Conservation (phyloP, 2,888 invertebrate species). For the Galerucella calmariensis region DNA sequence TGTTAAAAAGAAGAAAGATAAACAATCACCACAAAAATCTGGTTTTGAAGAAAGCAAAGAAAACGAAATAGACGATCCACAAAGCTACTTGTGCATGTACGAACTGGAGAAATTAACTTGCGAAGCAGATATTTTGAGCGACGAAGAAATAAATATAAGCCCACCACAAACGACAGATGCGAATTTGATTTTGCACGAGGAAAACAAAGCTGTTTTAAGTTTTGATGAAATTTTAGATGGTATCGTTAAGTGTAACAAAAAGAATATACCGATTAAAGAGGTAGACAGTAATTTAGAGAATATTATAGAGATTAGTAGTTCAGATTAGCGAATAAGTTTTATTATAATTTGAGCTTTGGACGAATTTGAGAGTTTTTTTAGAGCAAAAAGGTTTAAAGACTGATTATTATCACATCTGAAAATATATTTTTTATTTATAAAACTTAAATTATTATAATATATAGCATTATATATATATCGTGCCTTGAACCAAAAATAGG, state of each 20-base stretch:
- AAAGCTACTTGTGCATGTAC: slow-evolving; percentile 55
- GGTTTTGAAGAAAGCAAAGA: slow-evolving; percentile 26
- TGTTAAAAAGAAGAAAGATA: slow-evolving; percentile 45
- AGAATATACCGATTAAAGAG: slow-evolving; percentile 48
- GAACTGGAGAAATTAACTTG: slow-evolving; percentile 54
- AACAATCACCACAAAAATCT: slow-evolving; percentile 11
- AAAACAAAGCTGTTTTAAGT: slow-evolving; percentile 49
- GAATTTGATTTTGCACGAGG: slow-evolving; percentile 50
- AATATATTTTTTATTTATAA: background rate
- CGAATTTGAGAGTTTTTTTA: background rate
- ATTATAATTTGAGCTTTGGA: slow-evolving; percentile 19
- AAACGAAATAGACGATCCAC: slow-evolving; percentile 44
- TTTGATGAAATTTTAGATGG: slow-evolving; percentile 56
- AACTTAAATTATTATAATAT: background rate
- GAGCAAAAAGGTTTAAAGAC: background rate
- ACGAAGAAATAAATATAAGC: slow-evolving; percentile 48
- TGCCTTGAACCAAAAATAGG: background rate
- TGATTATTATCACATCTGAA: background rate
- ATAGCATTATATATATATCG: background rate
- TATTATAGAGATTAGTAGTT: slow-evolving; percentile 11
- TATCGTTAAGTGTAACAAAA: slow-evolving; percentile 54
- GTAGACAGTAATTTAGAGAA: slow-evolving; percentile 29
- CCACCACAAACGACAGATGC: slow-evolving; percentile 50
- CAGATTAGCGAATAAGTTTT: slow-evolving; percentile 5
- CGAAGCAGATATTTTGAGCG: slow-evolving; percentile 49